Evolutionary conservation across 2,888 invertebrate genomes (phyloP), one percentile per base, ranked within the genome.

Genomic region (Dicyrtoma fusca): DNA sequence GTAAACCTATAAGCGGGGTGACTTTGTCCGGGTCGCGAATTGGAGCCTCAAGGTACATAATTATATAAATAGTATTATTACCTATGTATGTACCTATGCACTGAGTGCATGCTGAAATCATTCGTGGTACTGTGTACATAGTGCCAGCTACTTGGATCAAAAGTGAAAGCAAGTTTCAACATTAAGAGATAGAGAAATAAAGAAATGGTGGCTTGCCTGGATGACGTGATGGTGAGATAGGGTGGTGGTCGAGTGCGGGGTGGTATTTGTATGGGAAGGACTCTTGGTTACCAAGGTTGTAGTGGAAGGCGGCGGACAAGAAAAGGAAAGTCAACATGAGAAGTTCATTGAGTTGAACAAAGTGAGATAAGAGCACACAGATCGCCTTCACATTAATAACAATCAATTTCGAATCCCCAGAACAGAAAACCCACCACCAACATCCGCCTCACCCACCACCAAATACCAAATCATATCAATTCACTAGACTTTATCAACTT

Each of bases 371-470:
- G 13, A 14, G n/a, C 14, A n/a, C 34, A 34, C 34, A 34, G 34
- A 59, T 59, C 26, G 59, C 17, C 59, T 59, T 25, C 59, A 13
- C 59, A 59, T 59, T 59, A 34, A 59, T 59, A 59, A 59, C 59
- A 59, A 59, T 59, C 59, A 59, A 34, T 59, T 59, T 59, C 59
- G 34, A 19, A 55, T 55, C 55, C 55, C 55, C 55, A 13, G 14
- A 13, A n/a, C 47, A 47, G 17, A 13, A 47, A 47, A 51, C 51
- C 51, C 11, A 51, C 51, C 11, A 51, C 51, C 6, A 51, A 1
- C 34, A 34, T 34, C 34, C 3, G 34, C 34, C 3, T 19, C 17
- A 51, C 51, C 51, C 17, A 51, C 51, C 11, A 51, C 51, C 6
- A 51, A 5, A 55, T 21, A 21, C 23, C 21, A 55, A 13, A 55